Evolutionary conservation across 2,797 vertebrate species (phyloP).

Genomic region (Pseudochirops cupreus): DNA sequence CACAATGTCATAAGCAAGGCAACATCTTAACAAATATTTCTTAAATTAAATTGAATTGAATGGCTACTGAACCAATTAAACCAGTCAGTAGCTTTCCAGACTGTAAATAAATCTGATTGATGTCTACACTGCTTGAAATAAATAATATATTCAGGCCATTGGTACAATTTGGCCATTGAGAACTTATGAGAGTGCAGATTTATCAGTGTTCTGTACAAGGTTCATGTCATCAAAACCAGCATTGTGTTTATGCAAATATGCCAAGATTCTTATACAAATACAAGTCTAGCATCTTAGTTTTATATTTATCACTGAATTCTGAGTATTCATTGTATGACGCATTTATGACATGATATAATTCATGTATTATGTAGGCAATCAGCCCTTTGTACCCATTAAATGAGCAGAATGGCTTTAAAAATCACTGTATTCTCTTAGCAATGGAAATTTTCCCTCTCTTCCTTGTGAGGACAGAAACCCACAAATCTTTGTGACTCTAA

Average conservation of each 20-base stretch:
- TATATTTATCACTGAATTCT: neutral
- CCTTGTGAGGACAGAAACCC: neutral
- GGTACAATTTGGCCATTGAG: neutral
- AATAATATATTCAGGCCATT: neutral
- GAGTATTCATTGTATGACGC: neutral
- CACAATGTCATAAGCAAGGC: neutral
- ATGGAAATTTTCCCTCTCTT: neutral
- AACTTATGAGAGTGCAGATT: neutral
- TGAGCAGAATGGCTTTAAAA: conserved; percentile 44
- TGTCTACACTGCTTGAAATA: neutral
- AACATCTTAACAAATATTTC: neutral
- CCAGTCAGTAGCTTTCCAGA: neutral
- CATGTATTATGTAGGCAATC: conserved; percentile 43
- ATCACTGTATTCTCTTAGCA: conserved; percentile 13
- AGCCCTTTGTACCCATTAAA: neutral
- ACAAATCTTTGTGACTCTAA: neutral
- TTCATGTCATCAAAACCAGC: neutral
- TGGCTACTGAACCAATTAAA: neutral
- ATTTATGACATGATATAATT: no score
- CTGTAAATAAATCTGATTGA: neutral
- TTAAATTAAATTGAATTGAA: neutral
- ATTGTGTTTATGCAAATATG: conserved; percentile 16
- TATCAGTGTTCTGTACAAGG: neutral
- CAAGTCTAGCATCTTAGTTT: conserved; percentile 48
- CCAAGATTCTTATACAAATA: conserved; percentile 26